phyloP scores from a whole-genome alignment of 2,888 invertebrate species.

The Nebria brevicollis region DNA sequence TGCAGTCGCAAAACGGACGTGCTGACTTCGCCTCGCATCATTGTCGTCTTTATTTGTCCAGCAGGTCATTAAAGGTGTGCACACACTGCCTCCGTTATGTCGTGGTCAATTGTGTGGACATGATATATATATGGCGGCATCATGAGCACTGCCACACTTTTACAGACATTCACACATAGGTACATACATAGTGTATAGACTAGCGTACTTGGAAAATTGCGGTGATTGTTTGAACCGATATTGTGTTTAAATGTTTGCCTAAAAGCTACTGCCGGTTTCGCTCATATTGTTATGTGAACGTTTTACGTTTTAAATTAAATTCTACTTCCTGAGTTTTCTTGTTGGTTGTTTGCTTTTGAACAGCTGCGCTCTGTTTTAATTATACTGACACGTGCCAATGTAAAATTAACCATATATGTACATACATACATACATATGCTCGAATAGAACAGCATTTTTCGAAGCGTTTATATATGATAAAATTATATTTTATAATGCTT shows the following conservation, averaged over 20 bases:
- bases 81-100: background rate
- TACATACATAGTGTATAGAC: background rate
- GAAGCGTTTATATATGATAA: too few relatives aligned
- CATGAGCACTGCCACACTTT: background rate
- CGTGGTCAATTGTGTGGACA: constrained; percentile 18
- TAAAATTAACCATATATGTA: background rate
- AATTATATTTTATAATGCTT: too few relatives aligned
- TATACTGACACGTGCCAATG: background rate
- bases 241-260: constrained; percentile 12
- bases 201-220: constrained; percentile 2
- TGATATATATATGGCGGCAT: constrained; percentile 10
- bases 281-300: background rate
- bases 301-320: constrained; percentile 10
- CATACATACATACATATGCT: too few relatives aligned
- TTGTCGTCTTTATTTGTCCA: constrained; percentile 19
- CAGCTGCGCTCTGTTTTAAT: background rate
- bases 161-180: constrained; percentile 6
- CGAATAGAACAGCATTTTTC: too few relatives aligned
- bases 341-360: background rate
- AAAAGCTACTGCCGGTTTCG: constrained; percentile 1
- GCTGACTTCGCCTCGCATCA: constrained; percentile 7
- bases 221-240: background rate
- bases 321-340: constrained; percentile 8
- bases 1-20: constrained; percentile 3
- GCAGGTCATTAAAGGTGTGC: constrained; percentile 17